A percentile compares a stretch with the other conserved stretches of the same genome.
Evolutionary conservation across 2,888 invertebrate species (phyloP).

Genomic region (Syrphus vitripennis): DNA sequence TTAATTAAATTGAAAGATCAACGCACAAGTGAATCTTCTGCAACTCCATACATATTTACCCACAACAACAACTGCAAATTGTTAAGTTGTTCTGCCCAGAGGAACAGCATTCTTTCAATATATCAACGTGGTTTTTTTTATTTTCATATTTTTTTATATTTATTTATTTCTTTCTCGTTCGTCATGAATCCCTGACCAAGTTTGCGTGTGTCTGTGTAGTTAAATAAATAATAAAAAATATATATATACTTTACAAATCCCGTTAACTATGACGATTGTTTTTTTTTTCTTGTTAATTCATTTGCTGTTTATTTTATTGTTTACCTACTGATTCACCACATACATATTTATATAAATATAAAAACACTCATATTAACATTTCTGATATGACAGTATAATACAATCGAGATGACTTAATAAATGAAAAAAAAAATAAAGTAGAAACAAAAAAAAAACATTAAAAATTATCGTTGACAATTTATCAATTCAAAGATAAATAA

Average conservation of each 20-base stretch:
- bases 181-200: conserved; percentile 12
- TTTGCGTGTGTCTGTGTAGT: conserved; percentile 33
- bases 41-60: neutral
- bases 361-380: conserved; percentile 2
- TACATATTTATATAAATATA: neutral
- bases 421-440: neutral
- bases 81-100: conserved; percentile 30
- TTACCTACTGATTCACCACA: conserved; percentile 49
- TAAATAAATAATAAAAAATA: conserved; percentile 61
- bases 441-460: neutral
- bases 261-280: conserved; percentile 60
- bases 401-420: neutral
- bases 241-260: conserved; percentile 46
- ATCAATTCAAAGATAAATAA: neutral
- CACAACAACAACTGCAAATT: neutral
- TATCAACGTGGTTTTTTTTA: neutral
- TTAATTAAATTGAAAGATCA: conserved; percentile 57
- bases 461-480: neutral
- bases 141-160: neutral
- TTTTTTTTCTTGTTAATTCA: conserved; percentile 7
- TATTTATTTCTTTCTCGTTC: neutral
- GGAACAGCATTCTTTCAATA: conserved; percentile 16
- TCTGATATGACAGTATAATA: neutral
- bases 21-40: conserved; percentile 58
- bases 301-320: conserved; percentile 47